These are phyloP conservation scores for Crotalus tigris DNA, from an alignment of 2,113 vertebrate species.

Conservation along the genomic window DNA sequence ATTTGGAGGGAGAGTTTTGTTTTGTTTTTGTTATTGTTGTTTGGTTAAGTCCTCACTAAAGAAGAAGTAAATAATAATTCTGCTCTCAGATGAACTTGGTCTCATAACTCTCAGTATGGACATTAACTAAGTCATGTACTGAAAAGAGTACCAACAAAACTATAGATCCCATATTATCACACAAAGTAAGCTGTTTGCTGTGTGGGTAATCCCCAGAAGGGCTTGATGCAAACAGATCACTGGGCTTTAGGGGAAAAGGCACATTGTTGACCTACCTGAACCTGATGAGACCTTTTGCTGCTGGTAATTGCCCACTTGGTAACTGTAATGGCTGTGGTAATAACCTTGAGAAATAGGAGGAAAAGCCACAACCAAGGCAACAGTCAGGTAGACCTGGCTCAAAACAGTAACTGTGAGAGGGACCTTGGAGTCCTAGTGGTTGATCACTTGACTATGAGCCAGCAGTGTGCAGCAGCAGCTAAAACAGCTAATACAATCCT, in stretches of 20 bases:
- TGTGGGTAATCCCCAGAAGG: too few species aligned
- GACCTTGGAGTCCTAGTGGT: too few species aligned
- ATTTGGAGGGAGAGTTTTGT: background rate
- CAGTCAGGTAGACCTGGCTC: background rate
- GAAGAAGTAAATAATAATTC: background rate
- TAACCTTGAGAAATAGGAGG: background rate
- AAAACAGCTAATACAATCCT: too few species aligned
- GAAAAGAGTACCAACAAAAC: background rate
- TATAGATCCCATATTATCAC: background rate
- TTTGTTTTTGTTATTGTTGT: background rate
- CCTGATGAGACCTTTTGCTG: background rate
- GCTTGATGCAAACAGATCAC: background rate
- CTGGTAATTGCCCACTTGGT: background rate
- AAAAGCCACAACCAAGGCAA: background rate
- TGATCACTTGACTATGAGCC: too few species aligned
- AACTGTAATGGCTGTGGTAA: background rate
- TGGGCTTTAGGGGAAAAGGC: background rate
- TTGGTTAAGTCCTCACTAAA: background rate
- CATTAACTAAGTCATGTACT: background rate
- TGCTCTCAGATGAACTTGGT: background rate
- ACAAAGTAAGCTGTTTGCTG: background rate
- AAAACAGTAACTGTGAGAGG: too few species aligned
- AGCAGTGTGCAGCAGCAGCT: too few species aligned
- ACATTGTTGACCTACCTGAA: background rate
- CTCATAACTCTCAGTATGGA: background rate